Evolutionary conservation across 2,113 vertebrate species (phyloP), one percentile per base, ranked within the genome.

Genomic region (Ochotona curzoniae): DNA sequence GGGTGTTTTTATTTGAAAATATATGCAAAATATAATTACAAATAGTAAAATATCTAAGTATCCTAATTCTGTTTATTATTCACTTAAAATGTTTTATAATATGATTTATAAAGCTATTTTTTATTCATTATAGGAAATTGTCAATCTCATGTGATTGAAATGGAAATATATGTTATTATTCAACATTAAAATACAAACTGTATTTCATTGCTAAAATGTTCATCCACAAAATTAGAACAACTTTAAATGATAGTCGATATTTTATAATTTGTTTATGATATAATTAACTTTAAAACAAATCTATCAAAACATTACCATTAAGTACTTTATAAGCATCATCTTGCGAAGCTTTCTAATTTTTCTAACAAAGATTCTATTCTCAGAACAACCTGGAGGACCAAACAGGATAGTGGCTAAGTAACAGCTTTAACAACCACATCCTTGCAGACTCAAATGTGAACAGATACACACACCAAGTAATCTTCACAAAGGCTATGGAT

Each of bases 1-100:
- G n/a, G 80, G 86, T 80, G 4, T 94, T 84, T 89, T 7, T 54
- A 80, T 74, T 94, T 85, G 0, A 69, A 85, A 90, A 78, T n/a
- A 14, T 51, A 47, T 47, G 2, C 35, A 74, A 21, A 83, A 90
- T 87, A 9, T 14, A 73, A 83, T 83, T 80, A 38, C n/a, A 60
- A 1, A 17, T 30, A 70, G 12, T 66, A 92, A 95, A 92, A 79
- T 70, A 78, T 47, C 74, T 83, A 73, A 47, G 54, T 83, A 44
- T 5, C 5, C 13, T 66, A 25, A 63, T 74, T 54, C 1, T 89
- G 8, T 47, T 89, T 78, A 70, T 75, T 82, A 76, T 38, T 93
- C 18, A 57, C 15, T 38, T 25, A 67, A 71, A n/a, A 38, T 9
- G 7, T 63, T 49, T 79, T 17, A 84, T 66, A 88, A 35, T 85